Evolutionary conservation across 2,888 invertebrate genomes (phyloP), one percentile per base, ranked within the genome.

Genomic region (Bellardia pandia): DNA sequence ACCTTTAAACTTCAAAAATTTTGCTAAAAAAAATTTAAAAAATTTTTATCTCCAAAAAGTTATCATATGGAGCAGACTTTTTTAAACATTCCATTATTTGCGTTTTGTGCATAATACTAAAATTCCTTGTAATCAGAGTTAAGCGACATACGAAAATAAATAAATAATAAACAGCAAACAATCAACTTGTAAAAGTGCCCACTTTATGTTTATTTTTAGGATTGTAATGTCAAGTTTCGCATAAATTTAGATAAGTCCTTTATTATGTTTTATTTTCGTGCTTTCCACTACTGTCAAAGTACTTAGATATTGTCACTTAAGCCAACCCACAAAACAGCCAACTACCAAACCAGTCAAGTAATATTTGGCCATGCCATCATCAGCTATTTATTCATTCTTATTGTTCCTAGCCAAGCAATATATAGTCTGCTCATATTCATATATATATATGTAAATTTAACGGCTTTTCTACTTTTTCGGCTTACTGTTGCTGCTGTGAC

Each of bases 171-270:
- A n/a, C 51, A 51, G 3, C 56, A 45, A 78, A 82, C 42, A 66
- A 77, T 62, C 30, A 76, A n/a, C 56, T 56, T 76, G 80, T 64
- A 42, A 6, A 64, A 23, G 30, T 37, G 48, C 45, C 37, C 37
- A 53, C 58, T 75, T 40, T 45, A 16, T 66, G 71, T 69, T 83
- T 76, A 58, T 76, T 66, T 71, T 69, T 56, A 5, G 53, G 13
- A 78, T 78, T 75, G 7, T 64, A 82, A 69, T 78, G 75, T 83
- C 69, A 75, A 75, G 77, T 75, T 82, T 23, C 48, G 79, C 71
- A 86, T 86, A 86, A 78, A 86, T 82, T 86, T 51, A 71, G 58
- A 75, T 79, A 71, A 79, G 33, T 64, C 62, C 75, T 75, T 86
- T 40, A n/a, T n/a, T 80, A 13, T 45, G 45, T 16, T 11, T 30